Evolutionary conservation across 2,888 invertebrate species (phyloP), one percentile per base, ranked within the genome.

Genomic region (Sabatieria punctata): DNA sequence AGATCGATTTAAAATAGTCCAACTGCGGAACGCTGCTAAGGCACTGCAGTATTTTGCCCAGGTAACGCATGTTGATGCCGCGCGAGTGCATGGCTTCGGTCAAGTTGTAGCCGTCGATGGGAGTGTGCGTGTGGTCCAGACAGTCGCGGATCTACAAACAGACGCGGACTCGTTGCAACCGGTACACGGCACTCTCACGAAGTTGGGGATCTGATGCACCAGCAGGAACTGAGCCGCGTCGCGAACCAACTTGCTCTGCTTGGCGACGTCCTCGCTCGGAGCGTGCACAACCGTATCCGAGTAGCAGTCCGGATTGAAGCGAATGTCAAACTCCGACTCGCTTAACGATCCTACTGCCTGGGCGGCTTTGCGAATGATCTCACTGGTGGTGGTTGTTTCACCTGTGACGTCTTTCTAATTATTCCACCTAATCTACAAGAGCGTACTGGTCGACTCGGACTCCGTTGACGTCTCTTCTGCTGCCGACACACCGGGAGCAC

Each of bases 291-390:
- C 91, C 45, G 86, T 86, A 1, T 85, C 83, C 11, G 93, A 93
- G 71, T 84, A 95, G 51, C 93, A 88, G 71, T 97, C 97, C 1
- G 95, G 91, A 73, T 97, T 97, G 71, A 97, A 97, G 51, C 89
- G 78, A 54, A 97, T 83, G 66, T 88, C 89, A 69, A 95, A 93
- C 68, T 91, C 91, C 0, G 85, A 81, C 56, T 91, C 89, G 67
- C 85, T 85, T 4, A 95, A 74, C 0, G 93, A 95, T 0, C 86
- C 86, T 3, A 95, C 91, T 23, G 86, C 83, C 6, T 78, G 73
- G 6, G 89, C 85, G 2, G 95, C 93, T 51, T 82, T 79, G 55
- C 51, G 81, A 80, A 18, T 30, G 36, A 24, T 11, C 8, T 48
- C 18, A 8, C 19, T 19, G 39, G 33, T 8, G 42, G 15, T 24